Evolutionary conservation across 1,140 invertebrate genomes (phyloP).

Genomic region (Ladona fulva): DNA sequence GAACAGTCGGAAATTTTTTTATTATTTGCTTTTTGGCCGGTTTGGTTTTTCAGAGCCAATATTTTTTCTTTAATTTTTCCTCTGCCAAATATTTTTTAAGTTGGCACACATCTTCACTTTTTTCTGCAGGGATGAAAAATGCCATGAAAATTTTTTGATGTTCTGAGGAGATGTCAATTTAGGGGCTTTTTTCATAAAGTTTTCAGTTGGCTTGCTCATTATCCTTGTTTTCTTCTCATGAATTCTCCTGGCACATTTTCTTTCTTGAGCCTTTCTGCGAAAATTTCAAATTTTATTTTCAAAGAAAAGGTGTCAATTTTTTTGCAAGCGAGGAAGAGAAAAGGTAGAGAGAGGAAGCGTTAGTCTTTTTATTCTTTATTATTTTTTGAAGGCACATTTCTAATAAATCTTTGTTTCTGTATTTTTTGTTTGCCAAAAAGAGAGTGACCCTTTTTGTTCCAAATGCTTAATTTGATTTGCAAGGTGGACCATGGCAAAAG

Average conservation of each 20-base stretch:
- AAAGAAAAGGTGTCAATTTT: background rate
- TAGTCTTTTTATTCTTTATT: background rate
- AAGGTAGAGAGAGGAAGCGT: background rate
- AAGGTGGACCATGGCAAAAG: slow-evolving; percentile 19
- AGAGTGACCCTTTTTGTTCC: slow-evolving; percentile 20
- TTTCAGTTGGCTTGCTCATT: background rate
- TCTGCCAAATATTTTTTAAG: too few species aligned
- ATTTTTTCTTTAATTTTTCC: too few species aligned
- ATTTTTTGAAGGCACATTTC: background rate
- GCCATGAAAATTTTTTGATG: background rate
- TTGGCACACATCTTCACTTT: background rate
- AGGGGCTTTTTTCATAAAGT: background rate
- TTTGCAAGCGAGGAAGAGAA: background rate
- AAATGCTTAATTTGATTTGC: background rate
- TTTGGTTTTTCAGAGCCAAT: too few species aligned
- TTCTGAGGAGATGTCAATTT: slow-evolving; percentile 1
- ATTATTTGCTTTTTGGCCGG: too few species aligned
- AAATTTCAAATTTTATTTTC: background rate
- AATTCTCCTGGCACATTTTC: background rate
- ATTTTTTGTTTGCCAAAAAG: too few species aligned
- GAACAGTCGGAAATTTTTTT: too few species aligned
- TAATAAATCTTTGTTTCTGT: background rate
- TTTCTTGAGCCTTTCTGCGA: background rate
- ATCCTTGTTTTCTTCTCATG: background rate
- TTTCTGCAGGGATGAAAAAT: background rate